These are phyloP conservation scores for Copidosoma aretas DNA, from an alignment of 2,888 invertebrate species.

Conservation along the genomic window DNA sequence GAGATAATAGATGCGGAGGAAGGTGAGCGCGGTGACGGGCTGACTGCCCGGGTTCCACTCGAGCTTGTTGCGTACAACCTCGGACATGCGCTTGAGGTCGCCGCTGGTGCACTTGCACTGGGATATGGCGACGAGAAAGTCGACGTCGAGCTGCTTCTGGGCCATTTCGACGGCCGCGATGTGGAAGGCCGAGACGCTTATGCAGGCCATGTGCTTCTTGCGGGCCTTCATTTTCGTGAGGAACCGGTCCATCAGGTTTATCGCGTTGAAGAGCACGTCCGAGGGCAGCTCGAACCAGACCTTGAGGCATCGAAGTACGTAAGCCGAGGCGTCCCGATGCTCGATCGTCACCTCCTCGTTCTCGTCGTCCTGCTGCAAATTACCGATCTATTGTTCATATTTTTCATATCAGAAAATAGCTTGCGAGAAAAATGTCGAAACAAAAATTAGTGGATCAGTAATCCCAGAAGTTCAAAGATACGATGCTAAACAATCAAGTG, in stretches of 20 bases:
- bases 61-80: constrained; percentile 80
- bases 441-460: no score
- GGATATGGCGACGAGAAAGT: constrained; percentile 72
- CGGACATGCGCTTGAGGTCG: constrained; percentile 86
- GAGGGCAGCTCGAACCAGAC: constrained; percentile 85
- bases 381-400: background rate
- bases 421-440: no score
- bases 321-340: constrained; percentile 81
- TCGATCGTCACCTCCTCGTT: constrained; percentile 77
- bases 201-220: constrained; percentile 86
- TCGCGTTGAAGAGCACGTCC: constrained; percentile 78
- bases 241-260: constrained; percentile 82
- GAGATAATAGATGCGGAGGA: constrained; percentile 72
- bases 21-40: constrained; percentile 72
- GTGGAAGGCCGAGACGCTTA: constrained; percentile 85
- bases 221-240: constrained; percentile 81
- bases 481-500: no score
- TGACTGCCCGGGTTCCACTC: constrained; percentile 68
- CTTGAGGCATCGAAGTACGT: constrained; percentile 81
- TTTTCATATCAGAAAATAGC: no score
- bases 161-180: constrained; percentile 76
- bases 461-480: no score
- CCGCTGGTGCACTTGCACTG: constrained; percentile 84
- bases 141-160: constrained; percentile 68
- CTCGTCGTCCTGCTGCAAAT: constrained; percentile 52